Evolutionary conservation across 2,797 vertebrate species (phyloP).

Genomic region (Hippocampus kuda): DNA sequence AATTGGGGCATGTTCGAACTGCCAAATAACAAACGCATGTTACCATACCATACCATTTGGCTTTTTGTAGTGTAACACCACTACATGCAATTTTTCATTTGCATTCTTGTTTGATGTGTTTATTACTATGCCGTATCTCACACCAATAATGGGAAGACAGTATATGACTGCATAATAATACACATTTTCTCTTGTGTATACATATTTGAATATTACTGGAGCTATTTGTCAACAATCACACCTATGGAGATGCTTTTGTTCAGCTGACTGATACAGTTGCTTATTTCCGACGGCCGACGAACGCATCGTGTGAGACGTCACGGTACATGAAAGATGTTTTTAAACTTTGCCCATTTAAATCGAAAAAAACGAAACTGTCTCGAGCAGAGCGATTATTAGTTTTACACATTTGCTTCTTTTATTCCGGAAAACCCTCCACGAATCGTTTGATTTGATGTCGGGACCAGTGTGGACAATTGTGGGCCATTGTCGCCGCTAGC

Average conservation of each 20-base stretch:
- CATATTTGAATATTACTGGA: not conserved
- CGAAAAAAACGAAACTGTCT: constrained; percentile 11
- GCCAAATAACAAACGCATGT: not conserved
- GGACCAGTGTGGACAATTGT: constrained; percentile 3
- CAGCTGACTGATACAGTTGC: not conserved
- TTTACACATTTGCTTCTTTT: not conserved
- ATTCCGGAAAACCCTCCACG: not conserved
- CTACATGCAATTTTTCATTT: not conserved
- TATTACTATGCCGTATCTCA: not conserved
- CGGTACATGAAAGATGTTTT: constrained; percentile 9
- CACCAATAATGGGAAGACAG: not conserved
- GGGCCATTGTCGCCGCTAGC: constrained; percentile 43
- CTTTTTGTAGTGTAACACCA: not conserved
- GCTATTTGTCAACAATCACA: not conserved
- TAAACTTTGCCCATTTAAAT: constrained; percentile 26
- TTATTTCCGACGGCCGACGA: constrained; percentile 18
- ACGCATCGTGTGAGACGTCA: constrained; percentile 49
- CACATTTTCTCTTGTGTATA: not conserved
- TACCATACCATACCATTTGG: too few species aligned
- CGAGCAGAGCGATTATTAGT: not conserved
- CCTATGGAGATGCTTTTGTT: not conserved
- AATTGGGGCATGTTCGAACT: not conserved
- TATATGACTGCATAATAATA: not conserved
- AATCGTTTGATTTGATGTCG: not conserved
- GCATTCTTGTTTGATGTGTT: not conserved